Base-by-base conservation (phyloP, 2,797 vertebrate species). In the Tokudaia muenninki region DNA sequence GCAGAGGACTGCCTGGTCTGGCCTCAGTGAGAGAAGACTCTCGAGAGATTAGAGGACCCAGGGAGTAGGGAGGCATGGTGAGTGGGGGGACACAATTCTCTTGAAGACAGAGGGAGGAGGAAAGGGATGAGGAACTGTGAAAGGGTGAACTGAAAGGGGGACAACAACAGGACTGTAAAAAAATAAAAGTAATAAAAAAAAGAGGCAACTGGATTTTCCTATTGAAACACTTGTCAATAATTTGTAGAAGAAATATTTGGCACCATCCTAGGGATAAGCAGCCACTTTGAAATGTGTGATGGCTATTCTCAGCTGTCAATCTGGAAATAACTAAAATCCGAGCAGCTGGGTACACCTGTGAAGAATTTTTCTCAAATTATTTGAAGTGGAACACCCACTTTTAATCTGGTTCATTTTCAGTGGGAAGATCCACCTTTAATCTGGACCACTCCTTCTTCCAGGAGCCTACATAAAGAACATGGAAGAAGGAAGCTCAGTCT, bases 191-290 rank as follows among this genome's bases (percentile, higher is more conserved):
- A 52, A 52, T 52, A 52, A 52, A 13, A 50, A 52, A 52, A 83
- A 92, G 95, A 94, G 13, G 9, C 78, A 55, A 24, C 24, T 65
- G 31, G 47, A 95, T 84, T 83, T 92, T 78, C 17, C 78, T 92
- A 34, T 31, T 75, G 16, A 50, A 80, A 87, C 47, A 70, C 3
- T 94, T 44, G 65, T 57, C 26, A 50, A 9, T 72, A 80, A 88
- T 47, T 72, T 52, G 44, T 0, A 80, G 57, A 78, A 94, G 52
- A 52, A 52, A 1, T 2, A 52, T 52, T 52, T 47, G n/a, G 31
- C 79, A 74, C 59, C 26, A 37, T 24, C 50, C 65, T 55, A 80
- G 37, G 11, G 12, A 52, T 47, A 44, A 8, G 59, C 5, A 65
- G 37, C 63, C 63, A 65, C 65, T 77, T 63, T 12, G 83, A 77